Percentiles rank a stretch among this genome's conserved stretches.
Evolutionary conservation across 2,888 invertebrate genomes (phyloP).

Genomic region (Cotesia congregata): DNA sequence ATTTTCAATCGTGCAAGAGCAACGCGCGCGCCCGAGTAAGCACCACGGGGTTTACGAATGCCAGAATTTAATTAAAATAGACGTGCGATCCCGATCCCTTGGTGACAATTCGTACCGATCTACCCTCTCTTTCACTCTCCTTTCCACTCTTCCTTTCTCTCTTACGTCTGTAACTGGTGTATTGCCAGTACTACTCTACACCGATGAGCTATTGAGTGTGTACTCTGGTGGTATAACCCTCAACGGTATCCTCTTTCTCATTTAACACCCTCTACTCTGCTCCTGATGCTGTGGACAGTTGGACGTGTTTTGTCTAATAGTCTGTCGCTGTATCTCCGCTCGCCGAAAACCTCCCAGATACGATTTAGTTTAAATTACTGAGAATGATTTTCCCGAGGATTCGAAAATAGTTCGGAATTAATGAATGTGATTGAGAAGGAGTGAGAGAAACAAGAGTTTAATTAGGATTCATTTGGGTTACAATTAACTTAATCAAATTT

Average conservation of each 20-base stretch:
- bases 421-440: background rate
- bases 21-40: constrained; percentile 40
- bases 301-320: background rate
- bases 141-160: constrained; percentile 4
- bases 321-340: constrained; percentile 38
- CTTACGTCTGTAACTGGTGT: background rate
- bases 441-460: constrained; percentile 27
- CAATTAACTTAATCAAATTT: constrained; percentile 64
- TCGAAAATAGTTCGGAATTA: constrained; percentile 29
- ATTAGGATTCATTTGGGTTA: constrained; percentile 53
- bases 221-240: background rate
- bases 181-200: background rate
- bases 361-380: constrained; percentile 1
- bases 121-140: constrained; percentile 31
- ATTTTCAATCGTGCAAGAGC: constrained; percentile 51
- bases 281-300: background rate
- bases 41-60: constrained; percentile 54
- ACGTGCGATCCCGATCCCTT: constrained; percentile 42
- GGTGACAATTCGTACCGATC: background rate
- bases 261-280: background rate
- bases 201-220: background rate
- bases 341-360: constrained; percentile 52
- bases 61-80: constrained; percentile 69
- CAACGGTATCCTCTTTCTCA: background rate
- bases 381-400: constrained; percentile 12